A percentile compares a stretch with the other conserved stretches of the same genome.
Conservation (phyloP, 2,888 invertebrate species). For the Cheiracanthium punctorium region DNA sequence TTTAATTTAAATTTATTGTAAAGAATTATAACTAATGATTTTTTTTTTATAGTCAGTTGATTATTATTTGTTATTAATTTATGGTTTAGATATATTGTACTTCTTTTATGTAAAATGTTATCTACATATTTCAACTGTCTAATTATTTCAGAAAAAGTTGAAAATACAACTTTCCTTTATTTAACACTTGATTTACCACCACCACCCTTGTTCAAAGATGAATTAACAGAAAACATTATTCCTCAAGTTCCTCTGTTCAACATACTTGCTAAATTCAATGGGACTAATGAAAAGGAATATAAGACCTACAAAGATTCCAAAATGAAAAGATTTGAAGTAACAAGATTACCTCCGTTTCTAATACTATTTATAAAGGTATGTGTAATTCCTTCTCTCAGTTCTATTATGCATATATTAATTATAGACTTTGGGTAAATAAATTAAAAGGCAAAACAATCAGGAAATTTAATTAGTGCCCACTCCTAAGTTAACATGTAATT, state of each 20-base stretch:
- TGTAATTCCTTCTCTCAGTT: too few species aligned
- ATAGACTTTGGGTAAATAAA: too few species aligned
- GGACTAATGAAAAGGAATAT: slow-evolving; percentile 95
- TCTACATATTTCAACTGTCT: neutral
- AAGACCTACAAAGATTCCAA: slow-evolving; percentile 99
- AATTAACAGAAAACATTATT: slow-evolving; percentile 98
- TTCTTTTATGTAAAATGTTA: neutral
- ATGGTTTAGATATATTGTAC: too few species aligned
- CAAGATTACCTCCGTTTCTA: slow-evolving; percentile 92
- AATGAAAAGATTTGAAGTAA: slow-evolving; percentile 96
- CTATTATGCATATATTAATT: too few species aligned
- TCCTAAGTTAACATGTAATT: too few species aligned
- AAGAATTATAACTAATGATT: too few species aligned
- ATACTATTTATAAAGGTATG: slow-evolving; percentile 94
- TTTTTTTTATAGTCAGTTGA: too few species aligned
- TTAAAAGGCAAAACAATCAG: too few species aligned
- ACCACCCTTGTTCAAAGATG: slow-evolving; percentile 97
- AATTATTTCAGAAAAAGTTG: slow-evolving; percentile 78
- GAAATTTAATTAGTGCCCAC: too few species aligned
- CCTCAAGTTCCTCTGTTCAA: slow-evolving; percentile 97
- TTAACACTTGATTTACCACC: slow-evolving; percentile 98
- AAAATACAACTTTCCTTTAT: slow-evolving; percentile 95
- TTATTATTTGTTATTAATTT: too few species aligned
- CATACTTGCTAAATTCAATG: slow-evolving; percentile 96
- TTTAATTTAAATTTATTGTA: too few species aligned